These are phyloP conservation scores for Dinothrombium tinctorium DNA, from an alignment of 1,140 invertebrate species.

Conservation along the genomic window DNA sequence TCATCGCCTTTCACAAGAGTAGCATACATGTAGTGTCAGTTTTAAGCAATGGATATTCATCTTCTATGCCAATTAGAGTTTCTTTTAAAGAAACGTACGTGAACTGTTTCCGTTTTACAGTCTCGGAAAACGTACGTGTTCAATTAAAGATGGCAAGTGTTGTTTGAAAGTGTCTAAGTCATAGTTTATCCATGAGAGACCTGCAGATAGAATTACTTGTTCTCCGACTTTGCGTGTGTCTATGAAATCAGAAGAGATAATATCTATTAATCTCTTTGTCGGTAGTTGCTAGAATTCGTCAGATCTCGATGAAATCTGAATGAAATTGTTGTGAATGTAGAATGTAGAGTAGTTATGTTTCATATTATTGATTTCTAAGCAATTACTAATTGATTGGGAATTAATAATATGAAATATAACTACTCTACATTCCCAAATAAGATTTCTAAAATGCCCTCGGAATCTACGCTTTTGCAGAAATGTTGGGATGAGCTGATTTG, in stretches of 20 bases:
- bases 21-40: conserved; percentile 56
- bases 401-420: too few species aligned
- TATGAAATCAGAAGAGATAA: conserved; percentile 11
- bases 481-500: too few species aligned
- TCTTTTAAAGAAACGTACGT: too few species aligned
- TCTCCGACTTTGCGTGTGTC: conserved; percentile 9
- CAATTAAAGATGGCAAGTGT: conserved; percentile 54
- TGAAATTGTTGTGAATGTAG: conserved; percentile 9
- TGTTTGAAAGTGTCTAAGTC: conserved; percentile 39
- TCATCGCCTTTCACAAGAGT: conserved; percentile 81
- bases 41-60: conserved; percentile 65
- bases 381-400: too few species aligned
- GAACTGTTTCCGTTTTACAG: too few species aligned
- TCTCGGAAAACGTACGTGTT: conserved; percentile 42
- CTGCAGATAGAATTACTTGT: conserved; percentile 52
- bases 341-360: too few species aligned
- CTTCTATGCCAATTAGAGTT: conserved; percentile 62
- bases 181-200: conserved; percentile 59
- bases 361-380: too few species aligned
- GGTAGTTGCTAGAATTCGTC: conserved; percentile 9
- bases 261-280: conserved; percentile 3
- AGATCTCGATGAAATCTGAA: neutral
- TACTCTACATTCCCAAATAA: too few species aligned
- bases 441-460: too few species aligned
- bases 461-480: too few species aligned